Evolutionary conservation across 2,113 vertebrate species (phyloP).

Genomic region (Urocolius indicus): DNA sequence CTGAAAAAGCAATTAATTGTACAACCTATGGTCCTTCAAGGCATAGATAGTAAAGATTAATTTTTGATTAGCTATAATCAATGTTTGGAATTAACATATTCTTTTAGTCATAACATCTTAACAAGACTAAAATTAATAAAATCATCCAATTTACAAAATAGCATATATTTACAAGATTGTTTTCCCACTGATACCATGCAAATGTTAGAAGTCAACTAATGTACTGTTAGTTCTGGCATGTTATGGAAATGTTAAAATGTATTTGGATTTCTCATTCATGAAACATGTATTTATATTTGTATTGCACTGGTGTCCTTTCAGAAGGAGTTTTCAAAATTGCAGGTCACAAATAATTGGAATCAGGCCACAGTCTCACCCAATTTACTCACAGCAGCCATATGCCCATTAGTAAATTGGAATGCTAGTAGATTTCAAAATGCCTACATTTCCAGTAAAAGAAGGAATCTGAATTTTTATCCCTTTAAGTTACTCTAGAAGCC

Average conservation of each 20-base stretch:
- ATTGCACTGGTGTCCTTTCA: background rate
- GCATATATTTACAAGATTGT: background rate
- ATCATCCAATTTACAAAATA: background rate
- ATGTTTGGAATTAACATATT: background rate
- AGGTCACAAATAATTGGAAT: background rate
- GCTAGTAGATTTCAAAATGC: background rate
- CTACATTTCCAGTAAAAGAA: background rate
- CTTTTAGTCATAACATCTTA: background rate
- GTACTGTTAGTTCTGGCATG: background rate
- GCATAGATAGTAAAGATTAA: background rate
- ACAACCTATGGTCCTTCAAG: background rate
- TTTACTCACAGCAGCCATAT: background rate
- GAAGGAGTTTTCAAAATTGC: background rate
- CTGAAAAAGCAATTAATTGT: background rate
- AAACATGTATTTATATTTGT: background rate
- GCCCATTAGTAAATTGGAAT: background rate
- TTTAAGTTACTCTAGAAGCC: background rate
- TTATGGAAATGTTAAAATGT: background rate
- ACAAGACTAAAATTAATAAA: background rate
- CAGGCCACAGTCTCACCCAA: background rate
- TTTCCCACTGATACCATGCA: background rate
- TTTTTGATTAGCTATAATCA: background rate
- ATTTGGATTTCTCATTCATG: background rate
- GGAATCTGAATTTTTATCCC: background rate
- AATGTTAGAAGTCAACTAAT: background rate